Evolutionary conservation across 1,140 invertebrate genomes (phyloP).

Genomic region (Temnothorax nylanderi): DNA sequence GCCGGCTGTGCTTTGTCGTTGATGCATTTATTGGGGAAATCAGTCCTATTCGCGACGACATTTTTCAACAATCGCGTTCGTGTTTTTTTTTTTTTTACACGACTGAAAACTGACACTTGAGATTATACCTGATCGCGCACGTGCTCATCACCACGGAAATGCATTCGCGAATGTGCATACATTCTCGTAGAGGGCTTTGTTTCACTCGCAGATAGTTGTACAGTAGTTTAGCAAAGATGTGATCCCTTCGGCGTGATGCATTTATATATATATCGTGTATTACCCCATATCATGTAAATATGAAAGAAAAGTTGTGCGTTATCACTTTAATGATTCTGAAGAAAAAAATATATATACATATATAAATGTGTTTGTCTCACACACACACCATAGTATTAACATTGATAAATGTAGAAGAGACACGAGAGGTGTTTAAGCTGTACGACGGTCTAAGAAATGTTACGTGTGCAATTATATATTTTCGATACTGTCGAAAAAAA

Average conservation of each 20-base stretch:
- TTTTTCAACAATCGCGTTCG: conserved; percentile 10
- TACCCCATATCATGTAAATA: conserved; percentile 69
- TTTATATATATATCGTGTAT: conserved; percentile 64
- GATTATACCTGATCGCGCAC: conserved; percentile 33
- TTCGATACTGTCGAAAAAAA: conserved; percentile 18
- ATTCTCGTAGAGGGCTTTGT: conserved; percentile 60
- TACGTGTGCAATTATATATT: conserved; percentile 31
- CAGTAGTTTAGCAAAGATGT: conserved; percentile 64
- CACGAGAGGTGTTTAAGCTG: not conserved
- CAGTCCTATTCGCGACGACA: not conserved
- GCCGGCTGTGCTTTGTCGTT: not conserved
- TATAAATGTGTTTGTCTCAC: not conserved
- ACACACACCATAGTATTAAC: conserved; percentile 33
- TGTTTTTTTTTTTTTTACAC: conserved; percentile 6
- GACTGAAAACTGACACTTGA: conserved; percentile 32
- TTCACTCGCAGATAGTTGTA: conserved; percentile 67
- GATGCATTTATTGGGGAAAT: conserved; percentile 1
- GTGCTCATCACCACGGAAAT: conserved; percentile 8
- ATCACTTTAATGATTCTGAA: conserved; percentile 37
- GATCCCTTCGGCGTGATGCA: conserved; percentile 21
- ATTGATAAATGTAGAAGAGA: conserved; percentile 40
- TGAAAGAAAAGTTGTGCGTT: conserved; percentile 12
- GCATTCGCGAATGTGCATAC: conserved; percentile 10
- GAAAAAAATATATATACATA: conserved; percentile 38
- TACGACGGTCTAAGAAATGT: conserved; percentile 29